Evolutionary conservation across 2,888 invertebrate genomes (phyloP), one percentile per base, ranked within the genome.

Genomic region (Drosophila tripunctata): DNA sequence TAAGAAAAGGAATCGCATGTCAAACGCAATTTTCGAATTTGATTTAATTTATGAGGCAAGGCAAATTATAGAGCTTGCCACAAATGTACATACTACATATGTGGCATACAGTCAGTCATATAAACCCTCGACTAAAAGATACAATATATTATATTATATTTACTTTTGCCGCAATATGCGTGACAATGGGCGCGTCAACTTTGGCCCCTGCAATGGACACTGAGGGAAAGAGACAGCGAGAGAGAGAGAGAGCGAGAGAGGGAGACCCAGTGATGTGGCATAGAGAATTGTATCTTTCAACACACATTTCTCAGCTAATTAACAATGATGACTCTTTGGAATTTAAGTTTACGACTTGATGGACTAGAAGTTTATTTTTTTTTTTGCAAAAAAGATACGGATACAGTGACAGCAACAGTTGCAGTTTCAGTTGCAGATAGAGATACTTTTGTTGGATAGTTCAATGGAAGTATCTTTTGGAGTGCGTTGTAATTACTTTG

Each of bases 1-100:
- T 17, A 70, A 30, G 41, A 14, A 38, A 65, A 31, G 38, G 44
- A 71, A 79, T 87, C 66, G 86, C 88, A 87, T 87, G 88, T 86
- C 78, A 78, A 87, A 80, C 82, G 86, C 87, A 81, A 81, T 60
- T 79, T 71, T 73, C 65, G 61, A 66, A 69, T 84, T 77, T 75
- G 84, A 84, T 84, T 81, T 86, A 84, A 86, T 84, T 86, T 85
- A 83, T 68, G 83, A 70, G 76, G 60, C 74, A 76, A 76, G 84
- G 64, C 76, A 78, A 81, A 78, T 84, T 81, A 71, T 54, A 74
- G 65, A 44, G 69, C 10, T 19, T 43, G 17, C 24, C 50, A 56
- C 58, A 73, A 67, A 67, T 78, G n/a, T n/a, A n/a, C n/a, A n/a
- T n/a, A n/a, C n/a, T n/a, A 57, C 31, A 14, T 45, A 27, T 48